A percentile compares a stretch with the other conserved stretches of the same genome.
Evolutionary conservation across 2,888 invertebrate species (phyloP).

Genomic region (Eristalis pertinax): DNA sequence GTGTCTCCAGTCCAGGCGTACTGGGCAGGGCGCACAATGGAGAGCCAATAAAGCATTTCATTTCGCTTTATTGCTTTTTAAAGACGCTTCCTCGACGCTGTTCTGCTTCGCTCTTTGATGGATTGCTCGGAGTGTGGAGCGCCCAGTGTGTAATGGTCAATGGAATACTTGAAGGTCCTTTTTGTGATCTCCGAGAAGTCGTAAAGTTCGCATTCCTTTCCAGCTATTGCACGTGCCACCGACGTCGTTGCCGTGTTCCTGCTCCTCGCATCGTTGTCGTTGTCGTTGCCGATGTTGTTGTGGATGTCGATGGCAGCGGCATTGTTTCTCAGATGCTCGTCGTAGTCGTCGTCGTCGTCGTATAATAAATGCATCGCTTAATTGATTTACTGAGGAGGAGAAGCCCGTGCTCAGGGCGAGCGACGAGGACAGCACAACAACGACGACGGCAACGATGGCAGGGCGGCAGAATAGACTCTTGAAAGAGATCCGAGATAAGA

Average conservation of each 20-base stretch:
- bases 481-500: constrained; percentile 56
- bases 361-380: constrained; percentile 60
- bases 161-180: constrained; percentile 70
- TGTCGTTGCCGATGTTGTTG: neutral
- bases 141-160: constrained; percentile 50
- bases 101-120: constrained; percentile 36
- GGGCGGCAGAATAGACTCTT: constrained; percentile 16
- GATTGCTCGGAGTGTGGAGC: constrained; percentile 15
- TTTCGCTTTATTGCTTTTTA: constrained; percentile 33
- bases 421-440: neutral
- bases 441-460: neutral
- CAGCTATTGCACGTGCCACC: constrained; percentile 53
- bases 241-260: neutral
- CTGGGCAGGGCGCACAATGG: constrained; percentile 47
- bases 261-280: neutral
- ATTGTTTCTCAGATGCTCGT: constrained; percentile 19
- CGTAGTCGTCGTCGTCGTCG: neutral
- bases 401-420: neutral
- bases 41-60: constrained; percentile 43
- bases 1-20: neutral
- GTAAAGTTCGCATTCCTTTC: constrained; percentile 45
- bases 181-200: constrained; percentile 36
- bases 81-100: constrained; percentile 26
- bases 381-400: constrained; percentile 48
- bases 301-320: neutral